phyloP scores from a whole-genome alignment of 1,140 invertebrate genomes.

The Zaprionus nigranus region DNA sequence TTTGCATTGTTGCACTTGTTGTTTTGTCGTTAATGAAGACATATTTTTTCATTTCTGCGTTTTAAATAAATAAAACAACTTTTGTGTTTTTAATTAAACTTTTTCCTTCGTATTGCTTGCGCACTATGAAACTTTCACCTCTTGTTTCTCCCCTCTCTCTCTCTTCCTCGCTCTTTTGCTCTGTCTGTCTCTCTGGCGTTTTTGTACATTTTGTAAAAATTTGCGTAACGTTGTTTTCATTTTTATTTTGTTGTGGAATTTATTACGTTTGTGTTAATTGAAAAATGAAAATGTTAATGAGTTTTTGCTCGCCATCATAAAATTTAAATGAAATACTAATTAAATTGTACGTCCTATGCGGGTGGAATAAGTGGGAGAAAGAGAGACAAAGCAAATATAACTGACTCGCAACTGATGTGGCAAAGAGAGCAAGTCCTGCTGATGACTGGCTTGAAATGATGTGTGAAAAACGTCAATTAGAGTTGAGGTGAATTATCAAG shows the following conservation, averaged over 20 bases:
- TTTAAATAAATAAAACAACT: constrained; percentile 81
- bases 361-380: neutral
- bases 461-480: neutral
- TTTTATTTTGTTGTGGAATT: constrained; percentile 64
- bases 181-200: constrained; percentile 45
- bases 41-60: constrained; percentile 75
- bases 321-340: constrained; percentile 79
- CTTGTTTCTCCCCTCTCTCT: neutral
- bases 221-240: constrained; percentile 50
- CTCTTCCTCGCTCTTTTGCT: neutral
- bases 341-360: constrained; percentile 58
- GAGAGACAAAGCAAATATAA: neutral
- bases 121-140: constrained; percentile 38
- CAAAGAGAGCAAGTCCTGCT: no score
- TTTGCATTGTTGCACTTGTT: constrained; percentile 69
- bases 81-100: constrained; percentile 83
- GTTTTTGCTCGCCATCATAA: constrained; percentile 68
- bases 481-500: neutral
- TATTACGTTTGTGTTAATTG: constrained; percentile 84
- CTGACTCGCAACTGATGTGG: neutral
- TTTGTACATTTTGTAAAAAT: constrained; percentile 67
- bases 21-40: constrained; percentile 78
- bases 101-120: constrained; percentile 64
- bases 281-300: constrained; percentile 84
- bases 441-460: neutral